A percentile compares a stretch with the other conserved stretches of the same genome.
phyloP scores from a whole-genome alignment of 2,888 invertebrate genomes.

The Esperia sulphurella region DNA sequence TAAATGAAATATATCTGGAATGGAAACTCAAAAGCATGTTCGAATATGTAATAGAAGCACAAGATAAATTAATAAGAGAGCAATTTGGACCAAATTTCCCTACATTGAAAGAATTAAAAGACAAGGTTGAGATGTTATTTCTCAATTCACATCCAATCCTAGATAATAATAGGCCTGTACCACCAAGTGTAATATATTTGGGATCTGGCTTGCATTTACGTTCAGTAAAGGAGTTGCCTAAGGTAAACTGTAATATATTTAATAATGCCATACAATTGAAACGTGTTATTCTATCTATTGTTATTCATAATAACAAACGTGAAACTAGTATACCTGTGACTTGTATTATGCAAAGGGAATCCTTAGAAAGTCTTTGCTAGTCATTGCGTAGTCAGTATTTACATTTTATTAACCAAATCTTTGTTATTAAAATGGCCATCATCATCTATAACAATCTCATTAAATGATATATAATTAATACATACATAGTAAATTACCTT shows the following conservation, averaged over 20 bases:
- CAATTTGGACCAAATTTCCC: conserved; percentile 27
- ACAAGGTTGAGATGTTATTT: conserved; percentile 30
- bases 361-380: no score
- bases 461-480: no score
- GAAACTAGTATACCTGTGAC: no score
- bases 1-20: conserved; percentile 21
- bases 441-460: no score
- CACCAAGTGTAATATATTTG: conserved; percentile 30
- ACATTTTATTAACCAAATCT: no score
- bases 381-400: no score
- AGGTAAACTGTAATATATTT: conserved; percentile 18
- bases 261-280: no score
- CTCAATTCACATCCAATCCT: conserved; percentile 28
- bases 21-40: conserved; percentile 12
- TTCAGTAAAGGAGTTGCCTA: conserved; percentile 25
- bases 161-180: conserved; percentile 32
- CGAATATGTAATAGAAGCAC: conserved; percentile 10
- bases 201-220: conserved; percentile 31
- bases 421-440: no score
- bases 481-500: no score
- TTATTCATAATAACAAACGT: no score
- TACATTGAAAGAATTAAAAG: conserved; percentile 22
- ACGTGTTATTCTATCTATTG: no score
- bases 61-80: conserved; percentile 22
- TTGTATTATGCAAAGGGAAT: no score